phyloP scores from a whole-genome alignment of 1,140 invertebrate species.

The Eueides isabella region DNA sequence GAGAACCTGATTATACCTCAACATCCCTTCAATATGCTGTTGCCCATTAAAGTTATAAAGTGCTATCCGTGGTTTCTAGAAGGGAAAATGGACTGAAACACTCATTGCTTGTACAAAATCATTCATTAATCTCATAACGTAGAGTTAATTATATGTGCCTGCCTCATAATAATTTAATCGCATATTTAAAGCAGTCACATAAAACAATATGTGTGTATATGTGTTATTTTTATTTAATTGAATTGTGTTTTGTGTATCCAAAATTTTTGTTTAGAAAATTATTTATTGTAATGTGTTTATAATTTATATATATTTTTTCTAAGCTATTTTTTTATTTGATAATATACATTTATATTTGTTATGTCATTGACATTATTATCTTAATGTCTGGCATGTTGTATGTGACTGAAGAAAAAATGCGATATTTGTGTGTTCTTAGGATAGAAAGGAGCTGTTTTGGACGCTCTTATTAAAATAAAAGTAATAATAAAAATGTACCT shows the following conservation, averaged over 20 bases:
- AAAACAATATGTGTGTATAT: neutral
- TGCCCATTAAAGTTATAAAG: constrained; percentile 40
- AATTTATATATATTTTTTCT: neutral
- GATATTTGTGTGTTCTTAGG: constrained; percentile 5
- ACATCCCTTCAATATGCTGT: constrained; percentile 37
- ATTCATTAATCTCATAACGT: neutral
- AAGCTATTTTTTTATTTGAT: neutral
- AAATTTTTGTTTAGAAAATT: neutral
- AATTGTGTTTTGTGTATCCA: neutral
- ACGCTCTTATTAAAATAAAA: constrained; percentile 19
- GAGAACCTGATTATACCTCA: constrained; percentile 52
- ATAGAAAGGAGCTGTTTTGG: neutral
- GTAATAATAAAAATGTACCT: constrained; percentile 37
- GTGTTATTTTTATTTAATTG: neutral
- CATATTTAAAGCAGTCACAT: neutral
- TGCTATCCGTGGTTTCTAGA: constrained; percentile 10
- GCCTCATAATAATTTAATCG: neutral
- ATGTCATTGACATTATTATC: neutral
- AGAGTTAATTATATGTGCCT: constrained; percentile 9
- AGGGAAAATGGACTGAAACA: constrained; percentile 1
- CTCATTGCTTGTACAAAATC: constrained; percentile 17
- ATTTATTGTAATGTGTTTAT: neutral
- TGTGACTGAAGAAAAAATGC: neutral
- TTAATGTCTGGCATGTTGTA: neutral
- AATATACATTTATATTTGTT: neutral